Evolutionary conservation across 2,113 vertebrate genomes (phyloP), one percentile per base, ranked within the genome.

Genomic region (Ictidomys tridecemlineatus): DNA sequence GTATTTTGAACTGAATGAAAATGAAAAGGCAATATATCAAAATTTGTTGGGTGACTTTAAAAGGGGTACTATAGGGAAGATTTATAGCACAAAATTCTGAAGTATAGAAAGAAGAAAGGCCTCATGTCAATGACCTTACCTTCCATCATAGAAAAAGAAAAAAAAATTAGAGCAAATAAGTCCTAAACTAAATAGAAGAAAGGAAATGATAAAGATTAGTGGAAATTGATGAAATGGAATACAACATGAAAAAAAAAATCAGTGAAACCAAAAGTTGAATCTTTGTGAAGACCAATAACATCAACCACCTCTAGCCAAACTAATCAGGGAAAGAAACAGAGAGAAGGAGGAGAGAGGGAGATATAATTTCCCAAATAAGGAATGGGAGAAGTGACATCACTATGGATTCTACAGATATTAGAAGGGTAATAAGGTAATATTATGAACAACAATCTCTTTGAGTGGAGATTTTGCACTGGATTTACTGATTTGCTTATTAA

Each of bases 1-100:
- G 11, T 91, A 37, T 82, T 93, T 94, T 89, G 16, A 67, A 61
- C 48, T 74, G 53, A 86, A 83, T 92, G 45, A 86, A 95, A 92
- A 86, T 72, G 22, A 95, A 92, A 65, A 89, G 58, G 53, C 14
- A 88, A 32, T 10, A 39, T 78, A 72, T 48, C 79, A 96, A 78
- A 53, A 86, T 67, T 67, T 76, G 5, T 70, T 92, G 30, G n/a
- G 63, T 92, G 12, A 12, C 30, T 80, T 74, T 74, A 85, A 85
- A 85, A 4, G 61, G 18, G 91, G n/a, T 76, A 37, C 28, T 82
- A 53, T 32, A 37, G 48, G 51, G 42, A 30, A 93, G 90, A 80
- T 89, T 45, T 65, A 89, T 13, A 92, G 34, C 22, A 39, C 42
- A 67, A 61, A 86, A 58, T 6, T 53, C 53, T 39, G 67, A 78